These are phyloP conservation scores for Brachyhypopomus occidentalis DNA, from an alignment of 2,113 vertebrate genomes.

Conservation along the genomic window DNA sequence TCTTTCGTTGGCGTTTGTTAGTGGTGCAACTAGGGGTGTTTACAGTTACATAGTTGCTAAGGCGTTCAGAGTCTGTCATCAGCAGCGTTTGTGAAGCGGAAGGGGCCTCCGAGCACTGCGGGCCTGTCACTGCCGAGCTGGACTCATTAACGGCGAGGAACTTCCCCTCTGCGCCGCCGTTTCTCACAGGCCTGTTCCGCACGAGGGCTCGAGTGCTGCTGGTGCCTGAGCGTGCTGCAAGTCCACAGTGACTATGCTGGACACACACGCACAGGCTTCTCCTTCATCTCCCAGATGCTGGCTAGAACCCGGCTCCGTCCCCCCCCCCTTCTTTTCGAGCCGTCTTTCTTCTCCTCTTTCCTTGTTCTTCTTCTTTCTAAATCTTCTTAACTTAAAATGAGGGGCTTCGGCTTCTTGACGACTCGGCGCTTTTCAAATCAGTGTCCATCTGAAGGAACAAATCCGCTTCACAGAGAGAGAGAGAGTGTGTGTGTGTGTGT, in stretches of 20 bases:
- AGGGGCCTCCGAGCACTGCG: conserved; percentile 38
- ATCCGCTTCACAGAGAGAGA: conserved; percentile 56
- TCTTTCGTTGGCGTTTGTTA: conserved; percentile 29
- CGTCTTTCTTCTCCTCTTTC: conserved; percentile 56
- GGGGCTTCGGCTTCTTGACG: conserved; percentile 75
- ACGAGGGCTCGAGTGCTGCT: conserved; percentile 59
- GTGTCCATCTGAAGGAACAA: conserved; percentile 72
- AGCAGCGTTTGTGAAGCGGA: too few species aligned
- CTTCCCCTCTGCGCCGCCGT: conserved; percentile 44
- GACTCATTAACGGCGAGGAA: conserved; percentile 61
- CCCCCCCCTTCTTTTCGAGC: conserved; percentile 67
- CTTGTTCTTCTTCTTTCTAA: conserved; percentile 68
- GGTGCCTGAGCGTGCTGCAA: conserved; percentile 54
- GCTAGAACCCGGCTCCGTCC: conserved; percentile 69
- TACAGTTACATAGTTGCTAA: neutral
- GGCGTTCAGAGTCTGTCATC: too few species aligned
- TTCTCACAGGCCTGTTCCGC: conserved; percentile 53
- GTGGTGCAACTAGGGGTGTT: neutral
- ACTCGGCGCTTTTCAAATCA: conserved; percentile 72
- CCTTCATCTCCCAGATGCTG: conserved; percentile 74
- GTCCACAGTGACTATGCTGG: conserved; percentile 58
- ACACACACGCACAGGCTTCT: conserved; percentile 58
- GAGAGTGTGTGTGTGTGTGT: neutral
- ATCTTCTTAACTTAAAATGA: conserved; percentile 81
- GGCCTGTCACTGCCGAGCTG: conserved; percentile 55